These are phyloP conservation scores for Papilio elwesi DNA, from an alignment of 2,888 invertebrate genomes.

Conservation along the genomic window DNA sequence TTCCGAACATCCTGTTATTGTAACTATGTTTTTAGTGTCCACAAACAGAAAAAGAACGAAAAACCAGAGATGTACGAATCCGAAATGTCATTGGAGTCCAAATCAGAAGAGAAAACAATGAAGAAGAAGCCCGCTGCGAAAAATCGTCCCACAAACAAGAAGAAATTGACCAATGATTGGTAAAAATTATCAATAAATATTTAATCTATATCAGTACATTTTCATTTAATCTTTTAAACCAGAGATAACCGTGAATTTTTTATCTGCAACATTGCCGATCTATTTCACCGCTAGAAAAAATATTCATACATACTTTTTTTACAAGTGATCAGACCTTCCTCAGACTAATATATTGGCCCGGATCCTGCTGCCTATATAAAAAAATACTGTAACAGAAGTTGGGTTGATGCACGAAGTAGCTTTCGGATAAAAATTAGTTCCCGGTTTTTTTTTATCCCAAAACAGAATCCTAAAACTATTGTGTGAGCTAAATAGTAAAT, in stretches of 20 bases:
- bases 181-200: conserved; percentile 28
- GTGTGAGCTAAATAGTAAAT: too few species aligned
- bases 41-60: conserved; percentile 26
- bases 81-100: conserved; percentile 29
- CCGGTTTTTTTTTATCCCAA: too few species aligned
- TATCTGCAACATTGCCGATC: not conserved
- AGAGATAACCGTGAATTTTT: conserved; percentile 3
- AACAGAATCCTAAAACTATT: too few species aligned
- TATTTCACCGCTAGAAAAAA: not conserved
- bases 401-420: too few species aligned
- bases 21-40: conserved; percentile 6
- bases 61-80: conserved; percentile 27
- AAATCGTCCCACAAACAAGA: not conserved
- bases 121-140: not conserved
- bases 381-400: too few species aligned
- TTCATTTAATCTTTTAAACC: conserved; percentile 29
- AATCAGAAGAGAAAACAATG: not conserved
- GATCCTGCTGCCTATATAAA: too few species aligned
- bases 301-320: not conserved
- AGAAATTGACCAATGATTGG: conserved; percentile 7
- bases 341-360: too few species aligned
- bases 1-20: too few species aligned
- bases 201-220: conserved; percentile 27
- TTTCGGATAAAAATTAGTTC: too few species aligned
- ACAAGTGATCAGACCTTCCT: too few species aligned